Percentiles rank a stretch among this genome's conserved stretches.
Conservation (phyloP, 2,797 vertebrate genomes). For the Scyliorhinus canicula region DNA sequence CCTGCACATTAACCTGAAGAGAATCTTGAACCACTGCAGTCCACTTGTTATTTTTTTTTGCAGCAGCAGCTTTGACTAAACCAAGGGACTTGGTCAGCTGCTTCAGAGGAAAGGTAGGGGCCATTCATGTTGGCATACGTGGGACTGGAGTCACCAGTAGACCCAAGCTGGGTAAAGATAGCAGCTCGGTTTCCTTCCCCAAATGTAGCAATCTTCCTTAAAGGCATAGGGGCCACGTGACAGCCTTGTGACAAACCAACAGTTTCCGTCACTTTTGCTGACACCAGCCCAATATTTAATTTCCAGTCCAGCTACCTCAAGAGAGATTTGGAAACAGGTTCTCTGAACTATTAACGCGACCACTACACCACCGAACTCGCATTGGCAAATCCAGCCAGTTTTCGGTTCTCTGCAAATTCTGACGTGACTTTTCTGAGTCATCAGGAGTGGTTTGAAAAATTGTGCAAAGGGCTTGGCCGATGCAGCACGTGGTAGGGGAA, state of each 20-base stretch:
- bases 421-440: not conserved
- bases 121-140: not conserved
- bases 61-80: not conserved
- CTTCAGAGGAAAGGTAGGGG: not conserved
- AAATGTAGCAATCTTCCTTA: not conserved
- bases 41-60: not conserved
- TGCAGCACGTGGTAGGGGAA: not conserved
- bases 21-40: not conserved
- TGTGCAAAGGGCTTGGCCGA: not conserved
- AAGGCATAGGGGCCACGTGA: not conserved
- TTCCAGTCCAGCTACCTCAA: not conserved
- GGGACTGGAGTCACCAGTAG: not conserved
- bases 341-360: not conserved
- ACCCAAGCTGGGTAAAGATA: not conserved
- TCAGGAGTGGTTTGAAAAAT: not conserved
- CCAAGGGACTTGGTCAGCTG: not conserved
- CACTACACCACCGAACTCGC: not conserved
- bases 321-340: not conserved
- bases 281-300: not conserved
- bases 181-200: not conserved
- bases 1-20: too few species aligned
- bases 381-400: not conserved
- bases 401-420: not conserved
- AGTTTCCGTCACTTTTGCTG: not conserved
- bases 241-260: not conserved